These are phyloP conservation scores for Bombus affinis DNA, from an alignment of 1,140 invertebrate genomes.

Conservation along the genomic window DNA sequence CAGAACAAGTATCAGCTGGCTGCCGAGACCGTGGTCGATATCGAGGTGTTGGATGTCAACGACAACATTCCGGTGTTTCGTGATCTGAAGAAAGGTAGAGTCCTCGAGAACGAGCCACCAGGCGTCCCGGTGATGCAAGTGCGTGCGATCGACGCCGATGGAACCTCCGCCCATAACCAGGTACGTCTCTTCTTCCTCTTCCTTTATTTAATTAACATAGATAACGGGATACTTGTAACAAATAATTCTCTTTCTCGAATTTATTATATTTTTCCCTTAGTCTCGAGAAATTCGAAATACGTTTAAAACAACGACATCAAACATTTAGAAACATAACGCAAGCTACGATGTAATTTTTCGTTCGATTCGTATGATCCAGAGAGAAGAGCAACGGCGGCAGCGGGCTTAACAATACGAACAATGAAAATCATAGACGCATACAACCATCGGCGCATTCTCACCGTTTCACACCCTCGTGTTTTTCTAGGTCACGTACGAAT, in stretches of 20 bases:
- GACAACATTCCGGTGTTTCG: slow-evolving; percentile 93
- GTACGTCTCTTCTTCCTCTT: slow-evolving; percentile 68
- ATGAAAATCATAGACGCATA: no score
- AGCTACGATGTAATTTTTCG: no score
- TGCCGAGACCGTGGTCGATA: slow-evolving; percentile 89
- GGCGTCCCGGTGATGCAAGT: slow-evolving; percentile 94
- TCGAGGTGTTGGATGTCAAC: slow-evolving; percentile 92
- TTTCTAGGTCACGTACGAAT: slow-evolving; percentile 86
- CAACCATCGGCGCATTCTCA: not conserved
- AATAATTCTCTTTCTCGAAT: no score
- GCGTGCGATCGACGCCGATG: slow-evolving; percentile 92
- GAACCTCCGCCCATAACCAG: slow-evolving; percentile 90
- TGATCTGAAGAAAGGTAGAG: slow-evolving; percentile 89
- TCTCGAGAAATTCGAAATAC: rapidly evolving
- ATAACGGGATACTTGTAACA: no score
- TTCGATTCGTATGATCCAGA: no score
- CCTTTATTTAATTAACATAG: no score
- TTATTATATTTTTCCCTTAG: no score
- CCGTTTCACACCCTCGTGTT: rapidly evolving
- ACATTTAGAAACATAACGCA: no score
- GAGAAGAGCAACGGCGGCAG: no score
- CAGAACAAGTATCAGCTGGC: slow-evolving; percentile 91
- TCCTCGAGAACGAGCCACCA: slow-evolving; percentile 91
- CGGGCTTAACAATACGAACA: no score
- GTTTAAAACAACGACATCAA: no score